phyloP scores from a whole-genome alignment of 1,140 invertebrate species.

The Trachelipus rathkii region DNA sequence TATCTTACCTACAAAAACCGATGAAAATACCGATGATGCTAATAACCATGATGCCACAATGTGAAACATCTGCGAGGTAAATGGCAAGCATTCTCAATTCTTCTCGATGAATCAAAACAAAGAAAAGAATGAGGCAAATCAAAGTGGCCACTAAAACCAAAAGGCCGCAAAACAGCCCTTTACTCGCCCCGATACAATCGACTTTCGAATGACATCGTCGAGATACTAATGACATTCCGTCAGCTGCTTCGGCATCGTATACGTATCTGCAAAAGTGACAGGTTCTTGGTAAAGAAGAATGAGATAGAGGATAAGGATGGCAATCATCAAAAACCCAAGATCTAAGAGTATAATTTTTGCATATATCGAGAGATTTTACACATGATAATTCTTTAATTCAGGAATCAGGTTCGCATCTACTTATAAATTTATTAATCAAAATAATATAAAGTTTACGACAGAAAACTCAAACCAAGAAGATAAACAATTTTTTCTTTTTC shows the following conservation, averaged over 20 bases:
- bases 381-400: no score
- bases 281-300: not conserved
- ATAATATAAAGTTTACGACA: no score
- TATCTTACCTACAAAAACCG: conserved; percentile 71
- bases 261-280: conserved; percentile 55
- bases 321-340: no score
- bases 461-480: no score
- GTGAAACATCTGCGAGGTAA: conserved; percentile 83
- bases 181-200: conserved; percentile 84
- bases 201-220: conserved; percentile 62
- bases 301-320: no score
- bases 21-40: conserved; percentile 83
- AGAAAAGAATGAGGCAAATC: conserved; percentile 90
- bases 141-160: conserved; percentile 82
- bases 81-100: conserved; percentile 59
- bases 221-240: conserved; percentile 44
- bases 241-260: conserved; percentile 63
- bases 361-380: no score
- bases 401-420: no score
- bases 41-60: conserved; percentile 78
- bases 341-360: no score
- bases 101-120: conserved; percentile 80
- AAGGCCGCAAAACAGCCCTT: conserved; percentile 85
- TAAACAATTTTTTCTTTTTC: no score
- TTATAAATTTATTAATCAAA: no score